These are phyloP conservation scores for Leptopilina drosophilae DNA, from an alignment of 2,888 invertebrate genomes.

Conservation along the genomic window DNA sequence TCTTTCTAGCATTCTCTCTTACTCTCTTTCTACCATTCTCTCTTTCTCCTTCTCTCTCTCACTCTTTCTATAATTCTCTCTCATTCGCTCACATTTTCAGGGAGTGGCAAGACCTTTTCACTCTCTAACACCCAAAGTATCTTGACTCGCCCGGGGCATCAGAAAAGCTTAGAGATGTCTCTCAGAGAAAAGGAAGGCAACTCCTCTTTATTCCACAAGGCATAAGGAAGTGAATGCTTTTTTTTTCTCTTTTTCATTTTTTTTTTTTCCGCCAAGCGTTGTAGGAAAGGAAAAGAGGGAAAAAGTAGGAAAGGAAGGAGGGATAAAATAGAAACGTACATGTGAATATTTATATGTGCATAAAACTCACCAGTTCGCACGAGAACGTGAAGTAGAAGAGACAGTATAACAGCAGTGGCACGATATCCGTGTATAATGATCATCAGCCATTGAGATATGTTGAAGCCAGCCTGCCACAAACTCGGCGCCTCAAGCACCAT, in stretches of 20 bases:
- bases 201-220: conserved; percentile 22
- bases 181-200: conserved; percentile 11
- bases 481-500: conserved; percentile 71
- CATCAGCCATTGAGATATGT: conserved; percentile 68
- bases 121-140: conserved; percentile 27
- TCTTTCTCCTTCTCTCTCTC: too few species aligned
- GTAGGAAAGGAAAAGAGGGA: too few species aligned
- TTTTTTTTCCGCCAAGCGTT: too few species aligned
- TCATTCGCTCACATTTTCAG: not conserved
- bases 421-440: conserved; percentile 69
- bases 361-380: conserved; percentile 72
- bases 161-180: conserved; percentile 27
- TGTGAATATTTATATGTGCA: not conserved
- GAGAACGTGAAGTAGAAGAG: conserved; percentile 71
- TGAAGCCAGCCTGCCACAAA: conserved; percentile 71
- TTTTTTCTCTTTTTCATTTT: too few species aligned
- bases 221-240: conserved; percentile 35
- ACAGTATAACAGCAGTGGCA: conserved; percentile 70
- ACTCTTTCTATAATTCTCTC: too few species aligned
- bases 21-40: too few species aligned
- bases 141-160: conserved; percentile 35
- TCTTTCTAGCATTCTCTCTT: too few species aligned
- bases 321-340: not conserved
- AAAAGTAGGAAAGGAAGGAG: too few species aligned
- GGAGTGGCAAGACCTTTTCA: conserved; percentile 38